A percentile compares a stretch with the other conserved stretches of the same genome.
These are phyloP conservation scores for Cryptocephalus moraei DNA, from an alignment of 2,888 invertebrate species.

Conservation along the genomic window DNA sequence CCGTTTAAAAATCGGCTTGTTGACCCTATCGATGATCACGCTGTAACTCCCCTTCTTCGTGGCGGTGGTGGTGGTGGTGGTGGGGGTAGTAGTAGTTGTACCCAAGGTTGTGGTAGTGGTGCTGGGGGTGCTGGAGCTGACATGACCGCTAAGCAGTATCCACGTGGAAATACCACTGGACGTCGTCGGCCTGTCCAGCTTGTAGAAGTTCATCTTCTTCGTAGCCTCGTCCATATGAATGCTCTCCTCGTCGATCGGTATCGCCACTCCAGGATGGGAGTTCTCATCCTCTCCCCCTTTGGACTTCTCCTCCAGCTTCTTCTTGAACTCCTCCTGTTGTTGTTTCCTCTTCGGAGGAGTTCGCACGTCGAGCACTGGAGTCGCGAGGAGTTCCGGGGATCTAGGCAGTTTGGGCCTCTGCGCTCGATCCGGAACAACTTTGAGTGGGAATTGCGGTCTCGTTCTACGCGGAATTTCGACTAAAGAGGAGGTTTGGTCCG, in stretches of 20 bases:
- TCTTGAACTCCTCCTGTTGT: too few species aligned
- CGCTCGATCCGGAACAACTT: too few species aligned
- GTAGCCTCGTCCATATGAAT: constrained; percentile 26
- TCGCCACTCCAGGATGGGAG: constrained; percentile 51
- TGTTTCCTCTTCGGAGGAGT: constrained; percentile 43
- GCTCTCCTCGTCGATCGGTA: constrained; percentile 30
- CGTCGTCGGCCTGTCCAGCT: constrained; percentile 41
- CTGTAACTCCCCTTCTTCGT: constrained; percentile 13
- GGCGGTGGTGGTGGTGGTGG: constrained; percentile 9
- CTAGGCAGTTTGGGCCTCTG: too few species aligned
- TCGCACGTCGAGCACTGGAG: constrained; percentile 43
- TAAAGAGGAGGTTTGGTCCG: too few species aligned
- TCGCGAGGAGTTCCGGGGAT: too few species aligned
- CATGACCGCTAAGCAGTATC: constrained; percentile 57
- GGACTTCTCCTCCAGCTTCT: constrained; percentile 26
- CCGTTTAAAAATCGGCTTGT: constrained; percentile 30
- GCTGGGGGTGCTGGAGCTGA: constrained; percentile 21
- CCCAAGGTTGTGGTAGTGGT: constrained; percentile 16
- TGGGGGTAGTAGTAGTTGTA: constrained; percentile 12
- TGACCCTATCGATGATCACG: constrained; percentile 15
- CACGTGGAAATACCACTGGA: constrained; percentile 63
- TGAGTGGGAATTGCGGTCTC: too few species aligned
- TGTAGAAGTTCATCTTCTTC: constrained; percentile 33
- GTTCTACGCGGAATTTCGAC: too few species aligned
- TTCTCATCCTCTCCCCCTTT: constrained; percentile 36